phyloP scores from a whole-genome alignment of 1,140 invertebrate genomes.

The Tenebrio molitor region DNA sequence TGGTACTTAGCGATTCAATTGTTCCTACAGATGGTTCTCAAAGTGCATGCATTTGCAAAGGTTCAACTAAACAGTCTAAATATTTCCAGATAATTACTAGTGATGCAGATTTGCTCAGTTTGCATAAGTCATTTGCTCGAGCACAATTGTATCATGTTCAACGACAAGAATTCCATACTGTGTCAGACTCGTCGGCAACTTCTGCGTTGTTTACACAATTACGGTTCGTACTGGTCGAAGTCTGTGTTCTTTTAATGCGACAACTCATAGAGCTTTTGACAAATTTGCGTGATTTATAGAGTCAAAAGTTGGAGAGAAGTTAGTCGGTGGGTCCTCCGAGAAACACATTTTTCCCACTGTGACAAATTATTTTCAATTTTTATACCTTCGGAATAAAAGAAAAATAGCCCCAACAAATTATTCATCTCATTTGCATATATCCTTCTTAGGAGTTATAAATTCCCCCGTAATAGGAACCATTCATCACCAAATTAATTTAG shows the following conservation, averaged over 20 bases:
- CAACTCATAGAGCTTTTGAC: slow-evolving; percentile 38
- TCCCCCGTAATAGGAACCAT: slow-evolving; percentile 22
- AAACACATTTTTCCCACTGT: slow-evolving; percentile 21
- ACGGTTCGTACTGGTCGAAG: slow-evolving; percentile 1
- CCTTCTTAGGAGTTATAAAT: slow-evolving; percentile 23
- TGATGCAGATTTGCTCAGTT: too few relatives aligned
- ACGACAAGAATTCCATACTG: too few relatives aligned
- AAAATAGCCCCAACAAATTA: slow-evolving; percentile 36
- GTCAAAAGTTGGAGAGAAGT: slow-evolving; percentile 41
- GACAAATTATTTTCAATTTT: slow-evolving; percentile 26
- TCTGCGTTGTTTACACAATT: too few relatives aligned
- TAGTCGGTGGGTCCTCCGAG: too few relatives aligned
- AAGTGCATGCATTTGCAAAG: too few relatives aligned
- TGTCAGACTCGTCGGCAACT: too few relatives aligned
- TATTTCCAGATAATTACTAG: too few relatives aligned
- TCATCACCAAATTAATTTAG: slow-evolving; percentile 26
- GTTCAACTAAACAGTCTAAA: too few relatives aligned
- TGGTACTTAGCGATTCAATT: too few relatives aligned
- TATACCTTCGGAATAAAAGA: slow-evolving; percentile 41
- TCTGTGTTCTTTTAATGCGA: slow-evolving; percentile 39
- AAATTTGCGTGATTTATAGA: slow-evolving; percentile 41
- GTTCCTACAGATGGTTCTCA: too few relatives aligned
- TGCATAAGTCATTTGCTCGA: too few relatives aligned
- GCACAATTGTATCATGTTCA: too few relatives aligned
- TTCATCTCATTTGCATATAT: slow-evolving; percentile 36